Evolutionary conservation across 2,888 invertebrate species (phyloP), one percentile per base, ranked within the genome.

Genomic region (Amphimallon solstitiale): DNA sequence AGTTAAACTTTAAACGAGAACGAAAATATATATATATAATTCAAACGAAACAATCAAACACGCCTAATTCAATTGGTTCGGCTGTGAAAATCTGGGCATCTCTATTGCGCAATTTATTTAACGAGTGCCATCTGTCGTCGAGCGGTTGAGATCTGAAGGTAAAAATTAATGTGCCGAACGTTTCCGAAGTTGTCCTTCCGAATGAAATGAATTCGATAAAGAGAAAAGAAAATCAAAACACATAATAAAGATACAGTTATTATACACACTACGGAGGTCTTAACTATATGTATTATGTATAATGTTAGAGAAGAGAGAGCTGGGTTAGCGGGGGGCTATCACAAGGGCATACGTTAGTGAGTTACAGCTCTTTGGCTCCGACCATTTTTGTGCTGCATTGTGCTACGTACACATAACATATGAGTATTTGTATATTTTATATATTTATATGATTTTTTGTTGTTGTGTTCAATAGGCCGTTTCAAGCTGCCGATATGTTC

Each of bases 401-500:
- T 79, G 78, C 79, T 74, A 69, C 75, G 71, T 77, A 80, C 79
- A 80, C 79, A 79, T 79, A 77, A 79, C 76, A 76, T 78, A 74
- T 61, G 65, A 66, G 65, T 66, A 65, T 61, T 61, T 66, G 46
- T 56, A 64, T 54, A 54, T 54, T 12, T n/a, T 35, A 54, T 66
- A 29, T 52, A 38, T 40, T 59, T 56, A 21, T 65, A 59, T 48
- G 10, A 21, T 52, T 40, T 15, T 49, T 69, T 70, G 67, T 56
- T 67, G 49, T 69, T 68, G 51, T 74, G 69, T 72, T 73, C 73
- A 70, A 74, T 80, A 81, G 80, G 80, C 80, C 80, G 74, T 71
- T 73, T 68, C 75, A 76, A 80, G 81, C 79, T 80, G 79, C 78
- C 72, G 80, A 80, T 81, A 80, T 81, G 80, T 83, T 88, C 88